These are phyloP conservation scores for Eretmocerus hayati DNA, from an alignment of 2,888 invertebrate species.

Conservation along the genomic window DNA sequence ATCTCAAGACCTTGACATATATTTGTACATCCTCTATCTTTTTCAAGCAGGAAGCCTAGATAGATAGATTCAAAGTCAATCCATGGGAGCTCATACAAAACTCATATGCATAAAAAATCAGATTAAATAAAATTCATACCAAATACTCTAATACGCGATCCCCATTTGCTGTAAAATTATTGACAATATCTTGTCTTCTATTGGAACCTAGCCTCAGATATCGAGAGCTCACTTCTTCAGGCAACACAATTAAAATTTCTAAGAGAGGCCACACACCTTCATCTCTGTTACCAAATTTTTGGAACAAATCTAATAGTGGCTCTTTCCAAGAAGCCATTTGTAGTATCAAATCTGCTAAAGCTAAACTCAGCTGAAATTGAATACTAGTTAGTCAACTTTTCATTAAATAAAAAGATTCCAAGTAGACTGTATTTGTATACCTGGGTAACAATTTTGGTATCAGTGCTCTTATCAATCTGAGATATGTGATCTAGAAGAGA, in stretches of 20 bases:
- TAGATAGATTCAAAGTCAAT: constrained; percentile 18
- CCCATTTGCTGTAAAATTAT: constrained; percentile 70
- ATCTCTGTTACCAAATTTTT: constrained; percentile 59
- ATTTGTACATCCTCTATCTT: constrained; percentile 60
- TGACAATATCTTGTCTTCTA: constrained; percentile 75
- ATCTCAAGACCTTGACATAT: constrained; percentile 69
- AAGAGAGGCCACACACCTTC: constrained; percentile 75
- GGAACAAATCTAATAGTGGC: constrained; percentile 77
- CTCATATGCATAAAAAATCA: not conserved
- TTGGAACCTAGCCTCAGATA: constrained; percentile 82
- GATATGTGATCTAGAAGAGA: constrained; percentile 84
- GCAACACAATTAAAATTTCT: constrained; percentile 87
- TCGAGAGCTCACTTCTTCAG: constrained; percentile 87
- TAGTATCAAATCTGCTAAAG: constrained; percentile 86
- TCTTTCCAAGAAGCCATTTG: constrained; percentile 92
- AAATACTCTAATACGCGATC: constrained; percentile 73
- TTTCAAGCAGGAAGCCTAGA: constrained; percentile 64
- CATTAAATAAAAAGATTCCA: constrained; percentile 4
- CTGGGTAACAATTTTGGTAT: constrained; percentile 81
- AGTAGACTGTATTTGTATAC: constrained; percentile 23
- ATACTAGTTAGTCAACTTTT: too few species aligned
- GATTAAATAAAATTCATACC: constrained; percentile 41
- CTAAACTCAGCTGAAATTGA: constrained; percentile 81
- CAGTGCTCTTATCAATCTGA: constrained; percentile 71
- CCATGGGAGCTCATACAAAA: not conserved